A percentile compares a stretch with the other conserved stretches of the same genome.
Conservation (phyloP, 2,797 vertebrate genomes). For the Sebastiscus tertius region DNA sequence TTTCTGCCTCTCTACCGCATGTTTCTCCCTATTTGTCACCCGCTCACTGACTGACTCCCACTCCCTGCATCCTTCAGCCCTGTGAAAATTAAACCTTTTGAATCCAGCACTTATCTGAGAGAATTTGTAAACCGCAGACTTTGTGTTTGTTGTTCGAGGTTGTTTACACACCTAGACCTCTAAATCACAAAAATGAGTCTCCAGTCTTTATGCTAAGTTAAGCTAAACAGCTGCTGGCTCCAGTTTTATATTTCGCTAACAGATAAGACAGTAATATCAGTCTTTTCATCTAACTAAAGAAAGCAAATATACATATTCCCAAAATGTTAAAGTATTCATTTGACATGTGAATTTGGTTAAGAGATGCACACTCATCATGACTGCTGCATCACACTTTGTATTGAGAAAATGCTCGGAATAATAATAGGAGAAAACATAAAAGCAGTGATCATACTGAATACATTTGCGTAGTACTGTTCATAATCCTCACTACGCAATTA, state of each 20-base stretch:
- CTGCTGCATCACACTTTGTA: background rate
- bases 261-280: background rate
- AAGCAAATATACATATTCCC: background rate
- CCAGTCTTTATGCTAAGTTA: background rate
- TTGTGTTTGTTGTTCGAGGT: conserved; percentile 40
- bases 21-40: conserved; percentile 47
- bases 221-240: background rate
- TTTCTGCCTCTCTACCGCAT: conserved; percentile 35
- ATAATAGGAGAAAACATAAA: background rate
- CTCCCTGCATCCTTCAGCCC: conserved; percentile 25
- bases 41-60: conserved; percentile 29
- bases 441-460: background rate
- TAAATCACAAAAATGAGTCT: background rate
- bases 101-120: conserved; percentile 53
- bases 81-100: conserved; percentile 63
- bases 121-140: conserved; percentile 51
- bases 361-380: background rate
- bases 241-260: background rate
- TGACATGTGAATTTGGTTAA: background rate
- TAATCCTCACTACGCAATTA: background rate
- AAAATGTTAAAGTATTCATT: background rate
- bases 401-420: background rate
- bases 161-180: conserved; percentile 7
- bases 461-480: background rate
- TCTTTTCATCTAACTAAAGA: background rate